phyloP scores from a whole-genome alignment of 2,888 invertebrate species.

The Ecliptopera silaceata region DNA sequence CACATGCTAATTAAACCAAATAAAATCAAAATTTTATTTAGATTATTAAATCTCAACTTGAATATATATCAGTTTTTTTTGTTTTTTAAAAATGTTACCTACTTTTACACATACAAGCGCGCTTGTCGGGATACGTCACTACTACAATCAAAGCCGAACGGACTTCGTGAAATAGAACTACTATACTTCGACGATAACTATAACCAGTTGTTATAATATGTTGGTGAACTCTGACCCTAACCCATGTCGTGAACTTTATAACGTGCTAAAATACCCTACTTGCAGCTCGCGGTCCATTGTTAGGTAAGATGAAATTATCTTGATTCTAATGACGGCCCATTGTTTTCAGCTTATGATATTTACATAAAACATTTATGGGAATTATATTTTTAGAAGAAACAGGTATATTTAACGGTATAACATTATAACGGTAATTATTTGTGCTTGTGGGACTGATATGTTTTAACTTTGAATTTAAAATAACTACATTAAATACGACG shows the following conservation, averaged over 20 bases:
- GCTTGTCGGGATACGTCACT: too few relatives aligned
- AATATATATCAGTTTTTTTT: too few relatives aligned
- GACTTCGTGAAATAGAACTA: too few relatives aligned
- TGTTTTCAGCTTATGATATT: slow-evolving; percentile 30
- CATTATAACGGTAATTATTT: background rate
- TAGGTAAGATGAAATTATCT: slow-evolving; percentile 36
- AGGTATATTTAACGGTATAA: slow-evolving; percentile 31
- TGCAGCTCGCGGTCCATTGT: slow-evolving; percentile 38
- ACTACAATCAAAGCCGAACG: too few relatives aligned
- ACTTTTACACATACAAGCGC: too few relatives aligned
- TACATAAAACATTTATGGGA: slow-evolving; percentile 30
- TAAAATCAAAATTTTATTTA: too few relatives aligned
- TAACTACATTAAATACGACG: too few relatives aligned
- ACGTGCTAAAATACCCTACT: slow-evolving; percentile 37
- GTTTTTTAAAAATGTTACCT: too few relatives aligned
- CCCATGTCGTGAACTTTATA: slow-evolving; percentile 23
- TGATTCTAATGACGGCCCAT: slow-evolving; percentile 36
- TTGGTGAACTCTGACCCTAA: slow-evolving; percentile 2
- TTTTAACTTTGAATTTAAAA: too few relatives aligned
- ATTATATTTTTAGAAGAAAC: slow-evolving; percentile 25
- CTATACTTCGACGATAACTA: background rate
- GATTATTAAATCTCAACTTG: too few relatives aligned
- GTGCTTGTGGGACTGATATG: background rate
- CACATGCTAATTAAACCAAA: too few relatives aligned
- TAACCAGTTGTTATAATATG: background rate